phyloP scores from a whole-genome alignment of 2,113 vertebrate species.

The Psophia crepitans region DNA sequence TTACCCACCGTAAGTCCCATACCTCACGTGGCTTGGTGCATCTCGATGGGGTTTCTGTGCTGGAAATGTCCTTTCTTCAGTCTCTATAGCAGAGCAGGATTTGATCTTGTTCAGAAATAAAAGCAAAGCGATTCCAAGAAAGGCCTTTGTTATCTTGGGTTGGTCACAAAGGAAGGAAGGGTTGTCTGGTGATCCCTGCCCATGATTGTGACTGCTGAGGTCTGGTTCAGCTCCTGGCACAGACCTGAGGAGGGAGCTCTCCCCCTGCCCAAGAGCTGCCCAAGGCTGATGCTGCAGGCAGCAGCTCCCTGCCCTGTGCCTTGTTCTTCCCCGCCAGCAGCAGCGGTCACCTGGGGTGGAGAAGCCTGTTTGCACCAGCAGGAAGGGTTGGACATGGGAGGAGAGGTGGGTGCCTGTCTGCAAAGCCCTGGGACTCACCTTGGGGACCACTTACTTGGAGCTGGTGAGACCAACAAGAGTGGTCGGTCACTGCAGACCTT shows the following conservation, averaged over 20 bases:
- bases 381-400: not conserved
- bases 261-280: not conserved
- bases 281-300: not conserved
- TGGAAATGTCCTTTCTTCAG: not conserved
- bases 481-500: accelerated
- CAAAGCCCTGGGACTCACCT: not conserved
- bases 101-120: not conserved
- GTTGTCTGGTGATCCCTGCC: not conserved
- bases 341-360: accelerated
- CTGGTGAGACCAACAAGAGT: not conserved
- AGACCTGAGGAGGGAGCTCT: not conserved
- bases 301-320: not conserved
- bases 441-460: not conserved
- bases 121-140: not conserved
- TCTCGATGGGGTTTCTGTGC: not conserved
- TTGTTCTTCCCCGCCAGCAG: accelerated
- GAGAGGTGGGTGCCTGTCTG: not conserved
- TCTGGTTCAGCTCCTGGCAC: not conserved
- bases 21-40: accelerated
- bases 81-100: not conserved
- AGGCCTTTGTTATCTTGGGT: not conserved
- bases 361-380: not conserved
- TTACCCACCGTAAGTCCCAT: conserved; percentile 71
- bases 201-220: accelerated
- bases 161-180: not conserved